phyloP scores from a whole-genome alignment of 2,113 vertebrate genomes.

The Lamprotornis superbus region DNA sequence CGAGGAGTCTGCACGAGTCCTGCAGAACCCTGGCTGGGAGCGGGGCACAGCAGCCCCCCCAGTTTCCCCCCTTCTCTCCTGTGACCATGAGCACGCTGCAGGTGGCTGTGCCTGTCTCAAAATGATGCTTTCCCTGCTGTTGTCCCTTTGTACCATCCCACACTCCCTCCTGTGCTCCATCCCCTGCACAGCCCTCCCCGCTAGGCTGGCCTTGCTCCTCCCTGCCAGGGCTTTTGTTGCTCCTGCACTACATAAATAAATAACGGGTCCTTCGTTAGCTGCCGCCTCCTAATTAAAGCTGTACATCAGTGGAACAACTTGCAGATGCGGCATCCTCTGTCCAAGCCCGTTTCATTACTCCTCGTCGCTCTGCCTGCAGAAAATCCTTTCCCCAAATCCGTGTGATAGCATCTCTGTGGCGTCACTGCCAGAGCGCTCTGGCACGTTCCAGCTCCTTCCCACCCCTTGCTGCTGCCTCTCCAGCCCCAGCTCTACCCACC shows the following conservation, averaged over 20 bases:
- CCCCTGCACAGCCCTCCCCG: not conserved
- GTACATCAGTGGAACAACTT: conserved; percentile 63
- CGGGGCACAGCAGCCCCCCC: not conserved
- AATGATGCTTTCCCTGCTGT: not conserved
- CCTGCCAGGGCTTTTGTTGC: not conserved
- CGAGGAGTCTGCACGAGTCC: not conserved
- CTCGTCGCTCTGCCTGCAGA: not conserved
- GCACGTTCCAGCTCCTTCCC: conserved; percentile 9
- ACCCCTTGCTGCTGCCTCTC: not conserved
- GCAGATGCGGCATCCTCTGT: conserved; percentile 47
- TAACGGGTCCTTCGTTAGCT: conserved; percentile 51
- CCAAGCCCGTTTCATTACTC: conserved; percentile 14
- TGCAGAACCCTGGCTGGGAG: not conserved
- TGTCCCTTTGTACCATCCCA: not conserved
- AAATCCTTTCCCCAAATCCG: not conserved
- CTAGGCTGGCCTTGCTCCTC: not conserved
- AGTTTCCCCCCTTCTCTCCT: not conserved
- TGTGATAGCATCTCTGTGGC: not conserved
- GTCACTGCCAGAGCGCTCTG: not conserved
- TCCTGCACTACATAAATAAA: conserved; percentile 33
- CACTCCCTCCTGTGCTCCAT: not conserved
- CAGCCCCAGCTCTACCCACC: not conserved
- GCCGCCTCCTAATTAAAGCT: conserved; percentile 68
- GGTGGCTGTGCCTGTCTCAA: not conserved
- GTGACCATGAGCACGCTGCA: accelerated